Base-by-base conservation (phyloP, 1,140 invertebrate genomes). In the Elymnias hypermnestra region DNA sequence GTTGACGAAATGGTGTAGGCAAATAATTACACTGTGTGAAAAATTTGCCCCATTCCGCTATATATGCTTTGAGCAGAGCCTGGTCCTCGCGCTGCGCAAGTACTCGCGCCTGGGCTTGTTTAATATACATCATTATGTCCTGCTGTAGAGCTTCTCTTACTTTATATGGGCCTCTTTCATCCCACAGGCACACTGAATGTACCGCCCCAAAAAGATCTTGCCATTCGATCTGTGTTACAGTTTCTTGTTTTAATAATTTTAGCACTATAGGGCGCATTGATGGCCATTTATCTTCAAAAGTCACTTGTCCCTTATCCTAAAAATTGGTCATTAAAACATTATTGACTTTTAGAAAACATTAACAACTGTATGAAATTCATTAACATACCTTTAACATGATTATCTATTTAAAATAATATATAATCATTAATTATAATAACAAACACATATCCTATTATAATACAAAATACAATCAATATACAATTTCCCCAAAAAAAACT, bases 11-110 rank as follows among this genome's bases (percentile, higher is more conserved):
- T 6, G 97, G 97, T 53, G 97, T 96, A 2, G 97, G 97, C 60
- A 99, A 87, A 87, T 98, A 99, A 78, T 95, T 94, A 83, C 97
- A 98, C 77, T 99, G 97, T 4, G 96, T 96, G 76, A 98, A 98
- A 88, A 99, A 99, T 70, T 98, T 98, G 26, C 95, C 90, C 97
- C 97, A 99, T 86, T 98, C 97, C 5, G 91, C 91, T 62, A 99
- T 98, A 69, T 99, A 99, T 5, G 97, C 95, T 86, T 97, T 97
- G 3, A 99, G 86, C 13, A 99, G 87, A 4, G 97, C 96, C 77
- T 98, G 95, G 68, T 99, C 97, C 72, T 98, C 97, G 51, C 95
- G 90, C 69, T 97, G 95, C 10, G 94, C 91, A 50, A 97, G 86
- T 1, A 98, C 95, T 70, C 95, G 89, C 88, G 90, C 90, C 83